phyloP scores from a whole-genome alignment of 2,113 vertebrate genomes.

The Petrocephalus zakoni region DNA sequence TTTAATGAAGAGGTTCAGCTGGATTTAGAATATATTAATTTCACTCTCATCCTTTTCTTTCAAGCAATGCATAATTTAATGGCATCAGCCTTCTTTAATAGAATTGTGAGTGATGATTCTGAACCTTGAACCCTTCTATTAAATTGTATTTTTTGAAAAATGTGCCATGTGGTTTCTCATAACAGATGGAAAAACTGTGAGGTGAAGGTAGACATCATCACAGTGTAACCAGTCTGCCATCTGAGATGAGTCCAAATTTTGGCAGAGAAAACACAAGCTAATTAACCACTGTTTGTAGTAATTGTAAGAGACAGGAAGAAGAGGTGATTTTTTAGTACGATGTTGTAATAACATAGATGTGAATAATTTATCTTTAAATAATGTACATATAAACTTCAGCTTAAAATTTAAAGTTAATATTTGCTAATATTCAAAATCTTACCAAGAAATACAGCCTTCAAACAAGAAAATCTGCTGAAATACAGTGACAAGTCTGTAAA shows the following conservation, averaged over 20 bases:
- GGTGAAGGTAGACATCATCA: no score
- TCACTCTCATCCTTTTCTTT: constrained; percentile 22
- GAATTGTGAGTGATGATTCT: constrained; percentile 23
- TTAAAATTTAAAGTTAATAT: background rate
- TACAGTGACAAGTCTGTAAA: background rate
- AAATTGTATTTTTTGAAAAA: constrained; percentile 15
- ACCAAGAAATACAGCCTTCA: background rate
- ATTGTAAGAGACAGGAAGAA: background rate
- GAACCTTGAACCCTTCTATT: constrained; percentile 13
- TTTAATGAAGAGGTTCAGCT: constrained; percentile 30
- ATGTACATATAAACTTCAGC: background rate
- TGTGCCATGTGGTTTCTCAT: background rate
- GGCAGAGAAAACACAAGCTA: background rate
- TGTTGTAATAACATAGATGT: background rate
- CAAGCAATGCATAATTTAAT: constrained; percentile 29
- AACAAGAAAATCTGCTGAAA: background rate
- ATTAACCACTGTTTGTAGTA: background rate
- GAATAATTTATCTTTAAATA: background rate
- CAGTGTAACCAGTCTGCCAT: background rate
- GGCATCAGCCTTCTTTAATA: constrained; percentile 23
- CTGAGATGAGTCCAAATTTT: background rate
- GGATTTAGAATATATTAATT: constrained; percentile 32
- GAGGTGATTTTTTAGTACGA: background rate
- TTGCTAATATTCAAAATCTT: background rate
- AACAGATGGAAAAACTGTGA: background rate